These are phyloP conservation scores for Platerodrilus igneus DNA, from an alignment of 2,888 invertebrate species.

Conservation along the genomic window DNA sequence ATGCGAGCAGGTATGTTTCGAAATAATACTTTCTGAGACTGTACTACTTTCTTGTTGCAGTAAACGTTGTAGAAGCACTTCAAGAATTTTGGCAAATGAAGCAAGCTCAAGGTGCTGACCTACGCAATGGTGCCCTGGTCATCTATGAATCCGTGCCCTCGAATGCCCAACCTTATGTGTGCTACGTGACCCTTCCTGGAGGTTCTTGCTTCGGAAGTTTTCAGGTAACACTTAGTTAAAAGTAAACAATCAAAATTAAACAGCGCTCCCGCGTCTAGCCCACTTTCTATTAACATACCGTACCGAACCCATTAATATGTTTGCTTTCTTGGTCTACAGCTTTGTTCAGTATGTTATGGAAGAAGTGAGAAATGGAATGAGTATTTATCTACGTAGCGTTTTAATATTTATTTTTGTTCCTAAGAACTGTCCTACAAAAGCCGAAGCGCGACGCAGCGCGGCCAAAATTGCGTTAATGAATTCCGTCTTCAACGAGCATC, in stretches of 20 bases:
- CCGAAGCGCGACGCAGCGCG: constrained; percentile 88
- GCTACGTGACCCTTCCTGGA: constrained; percentile 91
- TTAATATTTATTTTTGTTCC: constrained; percentile 11
- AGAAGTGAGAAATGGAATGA: constrained; percentile 5
- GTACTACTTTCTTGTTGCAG: constrained; percentile 51
- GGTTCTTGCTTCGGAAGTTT: constrained; percentile 95
- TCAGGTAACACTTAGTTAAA: constrained; percentile 50
- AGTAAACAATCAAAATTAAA: constrained; percentile 16
- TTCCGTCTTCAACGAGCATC: constrained; percentile 94
- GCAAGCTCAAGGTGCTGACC: constrained; percentile 78
- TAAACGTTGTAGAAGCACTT: constrained; percentile 91
- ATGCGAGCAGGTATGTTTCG: constrained; percentile 28
- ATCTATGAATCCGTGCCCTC: constrained; percentile 94
- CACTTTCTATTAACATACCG: constrained; percentile 14
- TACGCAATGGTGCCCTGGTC: constrained; percentile 84
- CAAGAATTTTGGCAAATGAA: constrained; percentile 99
- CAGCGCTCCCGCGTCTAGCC: constrained; percentile 11
- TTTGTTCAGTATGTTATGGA: constrained; percentile 9
- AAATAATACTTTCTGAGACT: constrained; percentile 18
- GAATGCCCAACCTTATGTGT: constrained; percentile 86
- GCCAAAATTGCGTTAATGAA: constrained; percentile 96
- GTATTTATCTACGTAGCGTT: constrained; percentile 8
- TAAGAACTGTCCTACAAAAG: constrained; percentile 90
- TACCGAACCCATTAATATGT: constrained; percentile 19
- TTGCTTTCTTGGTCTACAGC: constrained; percentile 14